phyloP scores from a whole-genome alignment of 92 coral and sea anemone species.

The Ricordea florida region DNA sequence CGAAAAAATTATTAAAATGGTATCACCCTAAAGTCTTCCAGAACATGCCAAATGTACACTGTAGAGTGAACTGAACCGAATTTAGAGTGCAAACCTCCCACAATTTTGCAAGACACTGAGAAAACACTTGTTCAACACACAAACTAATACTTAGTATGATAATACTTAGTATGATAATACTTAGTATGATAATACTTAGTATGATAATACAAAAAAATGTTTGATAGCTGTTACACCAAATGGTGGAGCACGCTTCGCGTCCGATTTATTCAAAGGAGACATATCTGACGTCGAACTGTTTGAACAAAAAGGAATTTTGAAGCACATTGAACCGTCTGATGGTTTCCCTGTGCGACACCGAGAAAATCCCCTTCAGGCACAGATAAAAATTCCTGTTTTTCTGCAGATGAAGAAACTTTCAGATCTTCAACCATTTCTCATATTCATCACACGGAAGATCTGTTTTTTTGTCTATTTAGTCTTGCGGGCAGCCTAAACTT shows the following conservation, averaged over 20 bases:
- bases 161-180: too few relatives aligned
- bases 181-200: slow-evolving; percentile 52
- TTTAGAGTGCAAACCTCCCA: slow-evolving; percentile 38
- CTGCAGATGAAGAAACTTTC: too few relatives aligned
- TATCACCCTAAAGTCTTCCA: slow-evolving; percentile 38
- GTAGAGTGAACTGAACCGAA: slow-evolving; percentile 54
- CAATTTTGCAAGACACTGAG: slow-evolving; percentile 56
- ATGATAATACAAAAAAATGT: slow-evolving; percentile 51
- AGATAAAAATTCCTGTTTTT: slow-evolving; percentile 42
- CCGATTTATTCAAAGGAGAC: slow-evolving; percentile 34
- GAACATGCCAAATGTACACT: slow-evolving; percentile 24
- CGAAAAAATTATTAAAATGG: background rate
- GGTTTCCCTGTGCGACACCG: too few relatives aligned
- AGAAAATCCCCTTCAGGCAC: too few relatives aligned
- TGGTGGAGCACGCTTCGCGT: slow-evolving; percentile 48
- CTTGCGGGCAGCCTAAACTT: too few relatives aligned
- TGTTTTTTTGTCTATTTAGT: too few relatives aligned
- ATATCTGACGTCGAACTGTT: slow-evolving; percentile 18
- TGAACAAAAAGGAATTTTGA: slow-evolving; percentile 39
- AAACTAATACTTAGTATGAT: too few relatives aligned
- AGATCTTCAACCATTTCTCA: too few relatives aligned
- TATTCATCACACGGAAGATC: too few relatives aligned
- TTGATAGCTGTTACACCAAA: slow-evolving; percentile 47
- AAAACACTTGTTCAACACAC: slow-evolving; percentile 26
- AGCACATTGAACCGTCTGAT: slow-evolving; percentile 45